Base-by-base conservation (phyloP, 2,113 vertebrate genomes). In the Toxotes chatareus region DNA sequence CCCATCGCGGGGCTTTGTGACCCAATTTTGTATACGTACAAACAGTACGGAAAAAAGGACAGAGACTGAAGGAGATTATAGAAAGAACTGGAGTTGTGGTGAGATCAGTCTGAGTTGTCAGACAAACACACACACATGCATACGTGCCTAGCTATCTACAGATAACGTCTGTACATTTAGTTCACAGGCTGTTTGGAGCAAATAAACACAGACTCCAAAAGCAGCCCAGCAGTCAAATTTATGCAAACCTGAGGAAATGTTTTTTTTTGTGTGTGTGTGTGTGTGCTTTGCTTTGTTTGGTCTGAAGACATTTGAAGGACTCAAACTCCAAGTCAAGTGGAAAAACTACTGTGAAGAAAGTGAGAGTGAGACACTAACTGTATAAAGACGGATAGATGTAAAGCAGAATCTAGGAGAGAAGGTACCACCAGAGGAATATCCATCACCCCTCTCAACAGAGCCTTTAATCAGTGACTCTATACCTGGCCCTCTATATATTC, bases 401-500 rank as follows among this genome's bases (percentile, higher is more conserved):
- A 79, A 62, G 67, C 47, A 38, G 34, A 32, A 73, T 53, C 71
- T n/a, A 70, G 34, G 70, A 82, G 31, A 44, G 76, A 60, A 67
- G 1, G 21, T 31, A 42, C n/a, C 12, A 6, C 62, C 21, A 40
- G 53, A 68, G 79, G 62, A 81, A 73, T 67, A 77, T 77, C 59
- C 61, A 23, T 73, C 64, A 62, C 0, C 12, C 32, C 70, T 73
- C 47, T 65, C 55, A 60, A 7, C 67, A 55, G 27, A 49, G 17
- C 46, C 57, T 83, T 84, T 76, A 79, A 82, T 85, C 56, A 72
- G 57, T 10, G 11, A 68, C 49, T 69, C 71, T 49, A 40, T 63
- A 75, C 59, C 59, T 68, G 66, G 65, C 57, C 12, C 17, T 86
- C 55, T 67, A 60, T 51, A 79, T 51, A 79, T 82, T 85, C 79